These are phyloP conservation scores for Forbesichthys papilliferus DNA, from an alignment of 2,113 vertebrate genomes.

Conservation along the genomic window DNA sequence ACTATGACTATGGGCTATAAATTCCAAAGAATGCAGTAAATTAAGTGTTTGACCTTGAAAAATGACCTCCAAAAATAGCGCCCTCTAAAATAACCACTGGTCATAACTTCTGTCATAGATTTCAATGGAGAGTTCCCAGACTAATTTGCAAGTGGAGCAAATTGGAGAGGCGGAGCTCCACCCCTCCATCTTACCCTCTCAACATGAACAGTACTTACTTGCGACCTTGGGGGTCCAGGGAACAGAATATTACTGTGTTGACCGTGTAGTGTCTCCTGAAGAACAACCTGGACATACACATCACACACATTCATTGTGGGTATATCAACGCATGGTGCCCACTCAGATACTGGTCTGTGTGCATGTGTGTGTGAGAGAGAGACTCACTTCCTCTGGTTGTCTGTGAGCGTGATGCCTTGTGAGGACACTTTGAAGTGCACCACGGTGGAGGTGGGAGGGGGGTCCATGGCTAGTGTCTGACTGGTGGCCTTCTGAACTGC, in stretches of 20 bases:
- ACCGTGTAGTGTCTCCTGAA: constrained; percentile 92
- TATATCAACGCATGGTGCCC: not conserved
- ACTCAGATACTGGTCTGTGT: not conserved
- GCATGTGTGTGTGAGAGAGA: constrained; percentile 12
- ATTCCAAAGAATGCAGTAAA: too few species aligned
- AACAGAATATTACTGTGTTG: constrained; percentile 90
- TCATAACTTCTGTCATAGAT: too few species aligned
- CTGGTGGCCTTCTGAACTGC: constrained; percentile 90
- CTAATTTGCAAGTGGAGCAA: too few species aligned
- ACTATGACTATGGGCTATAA: too few species aligned
- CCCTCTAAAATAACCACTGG: too few species aligned
- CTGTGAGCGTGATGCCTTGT: constrained; percentile 93
- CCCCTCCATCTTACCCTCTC: not conserved
- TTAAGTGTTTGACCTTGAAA: too few species aligned
- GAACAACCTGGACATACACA: constrained; percentile 80
- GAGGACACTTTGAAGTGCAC: constrained; percentile 97
- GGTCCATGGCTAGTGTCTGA: constrained; percentile 79
- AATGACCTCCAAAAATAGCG: too few species aligned
- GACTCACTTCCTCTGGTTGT: constrained; percentile 96
- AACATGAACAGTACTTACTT: constrained; percentile 78
- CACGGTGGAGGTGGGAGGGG: constrained; percentile 81
- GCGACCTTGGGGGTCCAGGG: constrained; percentile 89
- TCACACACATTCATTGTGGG: not conserved
- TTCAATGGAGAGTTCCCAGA: too few species aligned
- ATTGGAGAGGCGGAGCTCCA: too few species aligned